Conservation (phyloP, 2,113 vertebrate species). For the Dasyprocta punctata region DNA sequence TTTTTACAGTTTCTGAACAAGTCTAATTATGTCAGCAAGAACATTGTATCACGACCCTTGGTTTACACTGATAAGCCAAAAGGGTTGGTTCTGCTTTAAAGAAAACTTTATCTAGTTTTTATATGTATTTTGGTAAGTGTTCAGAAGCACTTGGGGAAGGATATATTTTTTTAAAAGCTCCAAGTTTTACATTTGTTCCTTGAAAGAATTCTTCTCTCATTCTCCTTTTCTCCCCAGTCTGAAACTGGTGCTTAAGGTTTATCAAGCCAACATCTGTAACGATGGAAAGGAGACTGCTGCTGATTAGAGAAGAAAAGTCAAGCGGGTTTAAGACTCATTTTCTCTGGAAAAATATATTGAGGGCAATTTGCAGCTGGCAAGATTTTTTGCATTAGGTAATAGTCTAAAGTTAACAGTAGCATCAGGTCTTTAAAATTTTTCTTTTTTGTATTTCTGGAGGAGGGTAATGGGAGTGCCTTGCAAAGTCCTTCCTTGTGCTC, state of each 20-base stretch:
- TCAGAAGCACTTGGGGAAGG: conserved; percentile 24
- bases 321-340: conserved; percentile 83
- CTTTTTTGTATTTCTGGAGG: conserved; percentile 88
- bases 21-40: conserved; percentile 74
- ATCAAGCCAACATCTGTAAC: conserved; percentile 64
- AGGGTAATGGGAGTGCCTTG: conserved; percentile 89
- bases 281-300: conserved; percentile 74
- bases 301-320: conserved; percentile 84
- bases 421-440: conserved; percentile 83
- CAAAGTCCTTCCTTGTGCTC: conserved; percentile 93
- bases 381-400: conserved; percentile 83
- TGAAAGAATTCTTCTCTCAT: conserved; percentile 60
- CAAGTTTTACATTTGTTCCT: conserved; percentile 58
- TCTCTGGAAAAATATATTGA: conserved; percentile 82
- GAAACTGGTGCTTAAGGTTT: conserved; percentile 65
- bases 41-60: conserved; percentile 72
- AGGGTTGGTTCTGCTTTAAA: conserved; percentile 67
- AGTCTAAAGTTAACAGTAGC: conserved; percentile 88
- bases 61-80: conserved; percentile 64
- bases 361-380: conserved; percentile 88
- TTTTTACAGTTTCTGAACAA: conserved; percentile 78
- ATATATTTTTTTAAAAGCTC: conserved; percentile 55
- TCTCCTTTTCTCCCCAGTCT: neutral
- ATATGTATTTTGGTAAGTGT: conserved; percentile 85
- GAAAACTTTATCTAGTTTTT: conserved; percentile 84